Base-by-base conservation (phyloP, 2,113 vertebrate species). In the Turnix velox region DNA sequence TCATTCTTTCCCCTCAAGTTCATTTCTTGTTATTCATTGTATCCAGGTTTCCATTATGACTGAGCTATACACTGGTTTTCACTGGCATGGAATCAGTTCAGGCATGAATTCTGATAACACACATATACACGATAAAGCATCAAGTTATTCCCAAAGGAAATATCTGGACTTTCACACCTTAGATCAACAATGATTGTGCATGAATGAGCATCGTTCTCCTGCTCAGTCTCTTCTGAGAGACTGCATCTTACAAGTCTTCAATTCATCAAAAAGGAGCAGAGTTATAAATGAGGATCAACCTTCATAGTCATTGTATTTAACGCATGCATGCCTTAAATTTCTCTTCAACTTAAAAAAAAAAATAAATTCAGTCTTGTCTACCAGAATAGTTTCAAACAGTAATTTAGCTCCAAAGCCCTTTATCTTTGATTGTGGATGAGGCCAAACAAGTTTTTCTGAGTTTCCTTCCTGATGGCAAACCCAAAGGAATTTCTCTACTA, bases 1-100 rank as follows among this genome's bases (percentile, higher is more conserved):
- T 92, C 42, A 61, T 78, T 87, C 54, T 81, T 68, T 92, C 57
- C 42, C 42, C 85, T 93, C 46, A 75, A 57, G 25, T 63, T 55
- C 58, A 92, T 76, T 37, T 75, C 74, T 73, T 82, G 39, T 49
- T 91, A 61, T 66, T 90, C 46, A 45, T 82, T 88, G 65, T 79
- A 92, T 84, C 54, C 94, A 94, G 51, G 22, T 71, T 82, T 79
- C 74, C 58, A 95, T 68, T 71, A 67, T 10, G 5, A 51, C 74
- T 82, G 54, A 55, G 46, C 61, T 81, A 51, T 57, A 55, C 10
- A 28, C 71, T 93, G 61, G 77, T 96, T 96, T 94, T 82, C 79
- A 57, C 30, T 73, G 43, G 79, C 58, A 91, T n/a, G 24, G 65
- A 91, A 87, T 57, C 52, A 82, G 6, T 71, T 63, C 27, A 91